Evolutionary conservation across 2,797 vertebrate species (phyloP).

Genomic region (Myotis myotis): DNA sequence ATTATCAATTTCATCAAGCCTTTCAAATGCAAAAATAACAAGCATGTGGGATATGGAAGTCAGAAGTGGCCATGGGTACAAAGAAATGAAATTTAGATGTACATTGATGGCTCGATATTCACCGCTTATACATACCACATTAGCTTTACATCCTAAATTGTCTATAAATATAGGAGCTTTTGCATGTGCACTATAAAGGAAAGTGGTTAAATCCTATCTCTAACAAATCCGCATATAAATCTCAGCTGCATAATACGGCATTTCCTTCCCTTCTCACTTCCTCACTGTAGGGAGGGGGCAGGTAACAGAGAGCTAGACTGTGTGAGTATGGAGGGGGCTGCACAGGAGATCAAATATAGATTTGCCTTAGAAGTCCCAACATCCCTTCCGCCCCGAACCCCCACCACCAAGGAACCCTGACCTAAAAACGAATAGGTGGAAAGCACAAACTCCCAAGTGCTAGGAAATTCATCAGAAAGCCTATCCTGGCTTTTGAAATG

Average conservation of each 20-base stretch:
- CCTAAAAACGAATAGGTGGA: neutral
- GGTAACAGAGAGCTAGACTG: too few species aligned
- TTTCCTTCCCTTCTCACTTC: neutral
- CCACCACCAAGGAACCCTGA: neutral
- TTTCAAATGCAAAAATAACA: slow-evolving; percentile 30
- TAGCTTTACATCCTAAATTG: neutral
- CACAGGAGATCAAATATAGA: neutral
- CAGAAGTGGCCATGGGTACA: neutral
- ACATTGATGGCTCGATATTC: neutral
- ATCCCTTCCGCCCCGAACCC: too few species aligned
- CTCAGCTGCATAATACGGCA: neutral
- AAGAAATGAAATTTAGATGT: slow-evolving; percentile 37
- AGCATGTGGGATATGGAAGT: neutral
- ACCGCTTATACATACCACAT: neutral
- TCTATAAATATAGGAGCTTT: neutral
- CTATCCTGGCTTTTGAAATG: neutral
- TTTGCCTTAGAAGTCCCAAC: neutral
- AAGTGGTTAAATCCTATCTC: neutral
- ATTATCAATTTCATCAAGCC: neutral
- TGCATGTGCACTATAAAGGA: neutral
- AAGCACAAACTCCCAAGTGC: neutral
- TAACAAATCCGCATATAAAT: neutral
- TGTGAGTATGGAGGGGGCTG: fast-evolving
- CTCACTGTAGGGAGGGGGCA: neutral
- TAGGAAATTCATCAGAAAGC: neutral